phyloP scores from a whole-genome alignment of 1,140 invertebrate genomes.

The Trichogramma pretiosum region DNA sequence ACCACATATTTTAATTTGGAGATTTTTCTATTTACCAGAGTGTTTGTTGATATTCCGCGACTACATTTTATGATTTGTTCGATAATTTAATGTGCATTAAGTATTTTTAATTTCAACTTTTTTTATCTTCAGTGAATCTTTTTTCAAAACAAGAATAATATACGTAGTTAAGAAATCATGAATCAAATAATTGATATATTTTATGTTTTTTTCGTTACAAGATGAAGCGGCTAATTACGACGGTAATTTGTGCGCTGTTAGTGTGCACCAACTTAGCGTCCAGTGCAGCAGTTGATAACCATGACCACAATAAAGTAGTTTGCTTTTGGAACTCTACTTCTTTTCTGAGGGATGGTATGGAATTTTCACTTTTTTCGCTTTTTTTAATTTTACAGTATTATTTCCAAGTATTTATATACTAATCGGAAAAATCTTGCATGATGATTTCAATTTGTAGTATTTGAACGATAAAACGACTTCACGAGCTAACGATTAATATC shows the following conservation, averaged over 20 bases:
- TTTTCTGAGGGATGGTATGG: conserved; percentile 39
- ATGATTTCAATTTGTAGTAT: not conserved
- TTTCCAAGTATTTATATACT: not conserved
- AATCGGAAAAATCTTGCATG: not conserved
- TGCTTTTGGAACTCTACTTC: conserved; percentile 49
- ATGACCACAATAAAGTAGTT: conserved; percentile 43
- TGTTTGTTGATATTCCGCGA: too few species aligned
- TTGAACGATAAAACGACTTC: not conserved
- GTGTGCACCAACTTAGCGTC: conserved; percentile 16
- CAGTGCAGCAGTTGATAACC: conserved; percentile 20
- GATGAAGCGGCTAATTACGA: conserved; percentile 18
- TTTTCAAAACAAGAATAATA: too few species aligned
- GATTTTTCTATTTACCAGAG: too few species aligned
- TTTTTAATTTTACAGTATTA: not conserved
- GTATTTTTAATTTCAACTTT: too few species aligned
- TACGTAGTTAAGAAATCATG: too few species aligned
- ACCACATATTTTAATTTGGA: too few species aligned
- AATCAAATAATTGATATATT: not conserved
- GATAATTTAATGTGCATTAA: too few species aligned
- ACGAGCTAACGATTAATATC: not conserved
- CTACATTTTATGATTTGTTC: too few species aligned
- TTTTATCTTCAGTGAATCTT: too few species aligned
- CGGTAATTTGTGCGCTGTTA: conserved; percentile 19
- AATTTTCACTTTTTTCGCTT: not conserved
- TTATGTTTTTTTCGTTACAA: not conserved